Conservation (phyloP, 1,140 invertebrate species). For the Holotrichia oblita region DNA sequence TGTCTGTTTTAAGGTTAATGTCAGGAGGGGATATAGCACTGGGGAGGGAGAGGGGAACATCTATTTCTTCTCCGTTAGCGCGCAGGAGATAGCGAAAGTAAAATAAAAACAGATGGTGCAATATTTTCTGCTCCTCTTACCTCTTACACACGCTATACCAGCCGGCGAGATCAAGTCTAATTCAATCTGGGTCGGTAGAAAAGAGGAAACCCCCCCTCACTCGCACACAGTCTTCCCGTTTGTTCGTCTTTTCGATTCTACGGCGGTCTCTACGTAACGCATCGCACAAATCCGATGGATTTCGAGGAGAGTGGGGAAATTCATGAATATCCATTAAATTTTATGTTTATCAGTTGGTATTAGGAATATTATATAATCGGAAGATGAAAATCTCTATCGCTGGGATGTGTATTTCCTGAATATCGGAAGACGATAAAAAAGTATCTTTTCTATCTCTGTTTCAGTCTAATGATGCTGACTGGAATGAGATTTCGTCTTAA, state of each 20-base stretch:
- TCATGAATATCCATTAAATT: slow-evolving; percentile 26
- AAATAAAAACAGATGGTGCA: slow-evolving; percentile 30
- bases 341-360: slow-evolving; percentile 30
- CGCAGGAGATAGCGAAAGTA: background rate
- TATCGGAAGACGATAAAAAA: too few species aligned
- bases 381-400: background rate
- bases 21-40: too few species aligned
- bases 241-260: background rate
- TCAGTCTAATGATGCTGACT: too few species aligned
- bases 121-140: slow-evolving; percentile 4
- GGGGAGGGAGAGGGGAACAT: background rate
- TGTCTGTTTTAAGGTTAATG: background rate
- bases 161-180: slow-evolving; percentile 16
- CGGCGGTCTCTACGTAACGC: too few species aligned
- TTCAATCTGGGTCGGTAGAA: background rate
- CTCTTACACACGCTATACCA: background rate
- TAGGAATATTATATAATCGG: slow-evolving; percentile 7
- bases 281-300: background rate
- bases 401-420: background rate
- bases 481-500: background rate
- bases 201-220: too few species aligned
- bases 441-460: too few species aligned
- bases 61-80: background rate
- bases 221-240: too few species aligned
- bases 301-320: background rate